These are phyloP conservation scores for Melipona beecheii DNA, from an alignment of 2,888 invertebrate species.

Conservation along the genomic window DNA sequence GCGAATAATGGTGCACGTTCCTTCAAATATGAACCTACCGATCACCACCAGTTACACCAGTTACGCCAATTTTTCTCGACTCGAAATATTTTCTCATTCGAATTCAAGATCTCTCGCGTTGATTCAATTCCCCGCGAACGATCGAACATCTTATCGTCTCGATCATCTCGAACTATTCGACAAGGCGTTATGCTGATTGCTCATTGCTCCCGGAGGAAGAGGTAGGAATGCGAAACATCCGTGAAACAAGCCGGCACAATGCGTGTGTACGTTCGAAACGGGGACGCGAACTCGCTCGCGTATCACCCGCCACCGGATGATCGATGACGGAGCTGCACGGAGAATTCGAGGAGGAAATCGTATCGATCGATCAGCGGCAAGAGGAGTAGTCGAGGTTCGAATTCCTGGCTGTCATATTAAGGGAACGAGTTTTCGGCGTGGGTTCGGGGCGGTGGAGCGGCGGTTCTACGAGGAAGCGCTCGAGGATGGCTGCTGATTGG, in stretches of 20 bases:
- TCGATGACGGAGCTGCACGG: constrained; percentile 35
- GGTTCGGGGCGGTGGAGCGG: neutral
- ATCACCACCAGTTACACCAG: too few relatives aligned
- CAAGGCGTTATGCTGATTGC: constrained; percentile 35
- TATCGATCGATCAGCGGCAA: constrained; percentile 39
- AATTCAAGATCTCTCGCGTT: too few relatives aligned
- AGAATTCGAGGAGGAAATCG: constrained; percentile 10
- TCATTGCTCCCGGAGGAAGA: constrained; percentile 23
- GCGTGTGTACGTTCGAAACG: constrained; percentile 2
- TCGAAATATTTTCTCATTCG: neutral
- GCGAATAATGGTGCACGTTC: too few relatives aligned
- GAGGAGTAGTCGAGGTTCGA: constrained; percentile 21
- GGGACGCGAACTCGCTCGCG: constrained; percentile 27
- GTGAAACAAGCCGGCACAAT: constrained; percentile 33
- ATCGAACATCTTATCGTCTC: too few relatives aligned
- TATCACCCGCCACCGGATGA: constrained; percentile 37
- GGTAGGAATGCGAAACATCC: constrained; percentile 33
- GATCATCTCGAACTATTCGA: neutral
- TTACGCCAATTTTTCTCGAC: neutral
- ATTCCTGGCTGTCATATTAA: constrained; percentile 62
- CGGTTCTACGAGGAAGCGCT: constrained; percentile 17
- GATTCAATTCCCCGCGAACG: neutral
- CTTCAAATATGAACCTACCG: too few relatives aligned
- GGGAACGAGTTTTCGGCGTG: constrained; percentile 53
- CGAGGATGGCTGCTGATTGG: constrained; percentile 44